Percentiles rank a stretch among this genome's conserved stretches.
Evolutionary conservation across 2,888 invertebrate species (phyloP).

Genomic region (Heliconius ismenius): DNA sequence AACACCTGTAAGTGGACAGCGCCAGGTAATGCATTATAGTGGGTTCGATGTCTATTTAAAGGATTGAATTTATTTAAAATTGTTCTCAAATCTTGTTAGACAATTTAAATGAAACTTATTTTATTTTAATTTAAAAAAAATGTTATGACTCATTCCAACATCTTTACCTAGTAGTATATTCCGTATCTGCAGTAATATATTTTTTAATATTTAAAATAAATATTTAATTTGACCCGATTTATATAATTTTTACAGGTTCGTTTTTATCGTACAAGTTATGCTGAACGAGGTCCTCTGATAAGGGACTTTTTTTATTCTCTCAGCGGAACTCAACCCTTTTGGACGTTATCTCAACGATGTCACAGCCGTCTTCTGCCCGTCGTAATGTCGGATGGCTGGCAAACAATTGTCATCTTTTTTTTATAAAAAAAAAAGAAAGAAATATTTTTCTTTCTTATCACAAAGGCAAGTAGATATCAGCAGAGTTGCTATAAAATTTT

Average conservation of each 20-base stretch:
- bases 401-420: conserved; percentile 42
- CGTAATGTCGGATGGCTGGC: conserved; percentile 58
- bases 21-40: neutral
- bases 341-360: conserved; percentile 74
- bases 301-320: conserved; percentile 60
- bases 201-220: neutral
- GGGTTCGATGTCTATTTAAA: neutral
- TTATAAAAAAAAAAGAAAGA: neutral
- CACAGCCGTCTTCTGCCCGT: conserved; percentile 65
- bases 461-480: neutral
- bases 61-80: too few species aligned
- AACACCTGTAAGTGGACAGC: neutral
- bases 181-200: too few species aligned
- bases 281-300: conserved; percentile 58
- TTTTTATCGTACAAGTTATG: conserved; percentile 49
- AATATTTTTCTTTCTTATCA: neutral
- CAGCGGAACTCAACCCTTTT: conserved; percentile 74
- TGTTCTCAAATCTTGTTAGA: too few species aligned
- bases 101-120: too few species aligned
- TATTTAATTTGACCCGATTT: conserved; percentile 28
- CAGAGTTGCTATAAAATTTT: neutral
- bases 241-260: conserved; percentile 38
- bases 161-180: too few species aligned
- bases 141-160: conserved; percentile 1
- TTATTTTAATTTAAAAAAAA: neutral